Evolutionary conservation across 2,113 vertebrate genomes (phyloP).

Genomic region (Osmerus mordax): DNA sequence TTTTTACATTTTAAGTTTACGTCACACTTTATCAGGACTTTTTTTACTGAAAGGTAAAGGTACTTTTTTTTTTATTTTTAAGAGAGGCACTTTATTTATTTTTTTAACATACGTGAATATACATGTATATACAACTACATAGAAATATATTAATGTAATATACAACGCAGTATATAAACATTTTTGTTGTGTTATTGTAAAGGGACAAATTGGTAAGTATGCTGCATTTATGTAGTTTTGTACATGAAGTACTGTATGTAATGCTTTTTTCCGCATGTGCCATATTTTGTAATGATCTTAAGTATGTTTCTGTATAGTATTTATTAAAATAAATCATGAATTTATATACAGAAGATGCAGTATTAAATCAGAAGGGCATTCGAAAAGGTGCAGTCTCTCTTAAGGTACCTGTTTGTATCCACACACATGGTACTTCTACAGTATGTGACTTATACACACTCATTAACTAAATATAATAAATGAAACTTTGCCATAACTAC

Average conservation of each 20-base stretch:
- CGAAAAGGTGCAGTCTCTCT: not conserved
- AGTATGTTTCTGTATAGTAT: slow-evolving; percentile 61
- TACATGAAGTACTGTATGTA: slow-evolving; percentile 48
- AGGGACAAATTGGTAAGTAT: slow-evolving; percentile 37
- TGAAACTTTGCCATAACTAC: slow-evolving; percentile 19
- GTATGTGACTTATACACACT: slow-evolving; percentile 32
- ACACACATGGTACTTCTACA: slow-evolving; percentile 19
- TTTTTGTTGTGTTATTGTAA: slow-evolving; percentile 35
- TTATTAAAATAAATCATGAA: slow-evolving; percentile 47
- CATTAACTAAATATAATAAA: slow-evolving; percentile 50
- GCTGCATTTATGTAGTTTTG: slow-evolving; percentile 42
- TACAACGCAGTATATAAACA: slow-evolving; percentile 28
- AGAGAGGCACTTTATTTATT: slow-evolving; percentile 54
- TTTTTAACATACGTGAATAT: slow-evolving; percentile 32
- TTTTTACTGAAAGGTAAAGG: slow-evolving; percentile 32
- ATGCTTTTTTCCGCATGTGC: slow-evolving; percentile 34
- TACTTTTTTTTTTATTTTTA: slow-evolving; percentile 33
- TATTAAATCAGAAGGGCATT: slow-evolving; percentile 34
- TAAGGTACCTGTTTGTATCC: slow-evolving; percentile 8
- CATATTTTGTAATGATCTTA: slow-evolving; percentile 41
- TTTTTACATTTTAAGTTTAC: slow-evolving; percentile 34
- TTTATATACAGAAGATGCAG: slow-evolving; percentile 38
- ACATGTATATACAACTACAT: slow-evolving; percentile 34
- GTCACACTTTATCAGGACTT: slow-evolving; percentile 37
- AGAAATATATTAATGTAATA: slow-evolving; percentile 35